Evolutionary conservation across 2,888 invertebrate species (phyloP).

Genomic region (Chromoteleia sp.): DNA sequence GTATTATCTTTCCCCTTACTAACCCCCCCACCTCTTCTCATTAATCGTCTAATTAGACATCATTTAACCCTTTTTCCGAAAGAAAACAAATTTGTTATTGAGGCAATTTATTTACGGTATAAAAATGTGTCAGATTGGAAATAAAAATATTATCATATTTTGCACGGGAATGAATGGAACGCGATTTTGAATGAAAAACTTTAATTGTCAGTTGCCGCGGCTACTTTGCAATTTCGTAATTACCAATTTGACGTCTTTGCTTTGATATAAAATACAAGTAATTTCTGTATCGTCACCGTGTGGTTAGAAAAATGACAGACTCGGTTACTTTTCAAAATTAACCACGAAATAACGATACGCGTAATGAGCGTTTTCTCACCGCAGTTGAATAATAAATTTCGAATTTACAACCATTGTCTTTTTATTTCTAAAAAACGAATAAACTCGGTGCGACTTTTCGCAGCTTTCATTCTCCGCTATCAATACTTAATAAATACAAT

Average conservation of each 20-base stretch:
- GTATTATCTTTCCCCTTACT: too few relatives aligned
- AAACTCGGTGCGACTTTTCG: too few relatives aligned
- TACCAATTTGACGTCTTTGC: conserved; percentile 39
- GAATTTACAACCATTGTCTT: neutral
- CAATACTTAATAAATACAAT: neutral
- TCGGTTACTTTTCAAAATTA: neutral
- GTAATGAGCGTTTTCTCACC: too few relatives aligned
- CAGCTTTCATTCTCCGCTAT: neutral
- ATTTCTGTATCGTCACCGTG: conserved; percentile 33
- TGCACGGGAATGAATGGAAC: neutral
- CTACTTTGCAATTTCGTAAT: conserved; percentile 32
- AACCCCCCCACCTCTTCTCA: too few relatives aligned
- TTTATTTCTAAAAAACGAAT: neutral
- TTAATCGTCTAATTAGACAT: too few relatives aligned
- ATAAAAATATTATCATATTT: neutral
- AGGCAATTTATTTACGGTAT: too few relatives aligned
- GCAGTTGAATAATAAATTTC: conserved; percentile 9
- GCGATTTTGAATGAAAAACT: conserved; percentile 26
- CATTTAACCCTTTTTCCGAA: too few relatives aligned
- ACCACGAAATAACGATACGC: neutral
- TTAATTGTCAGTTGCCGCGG: conserved; percentile 21
- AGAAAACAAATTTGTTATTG: too few relatives aligned
- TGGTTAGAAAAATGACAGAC: conserved; percentile 36
- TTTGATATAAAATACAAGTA: conserved; percentile 29
- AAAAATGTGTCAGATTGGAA: too few relatives aligned